Percentiles rank a stretch among this genome's conserved stretches.
phyloP scores from a whole-genome alignment of 2,797 vertebrate species.

The Dendrocincla tyrannina region DNA sequence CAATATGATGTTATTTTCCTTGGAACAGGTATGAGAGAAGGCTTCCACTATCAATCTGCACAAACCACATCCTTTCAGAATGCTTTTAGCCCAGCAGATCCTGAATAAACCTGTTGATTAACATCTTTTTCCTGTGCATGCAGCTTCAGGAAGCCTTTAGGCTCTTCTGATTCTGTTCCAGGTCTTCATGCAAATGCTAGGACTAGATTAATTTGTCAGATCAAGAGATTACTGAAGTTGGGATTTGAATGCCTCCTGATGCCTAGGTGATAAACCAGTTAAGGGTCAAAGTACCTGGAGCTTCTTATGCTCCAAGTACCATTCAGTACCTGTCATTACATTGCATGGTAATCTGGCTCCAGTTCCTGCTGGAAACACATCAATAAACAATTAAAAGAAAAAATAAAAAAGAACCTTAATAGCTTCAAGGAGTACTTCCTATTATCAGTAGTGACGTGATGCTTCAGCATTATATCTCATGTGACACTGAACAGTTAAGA shows the following conservation, averaged over 20 bases:
- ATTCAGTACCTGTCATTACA: background rate
- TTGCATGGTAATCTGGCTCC: background rate
- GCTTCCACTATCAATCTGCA: background rate
- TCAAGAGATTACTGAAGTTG: background rate
- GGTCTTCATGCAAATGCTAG: background rate
- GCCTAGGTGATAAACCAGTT: background rate
- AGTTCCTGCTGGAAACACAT: background rate
- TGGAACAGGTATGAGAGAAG: slow-evolving; percentile 86
- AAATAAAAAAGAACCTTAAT: background rate
- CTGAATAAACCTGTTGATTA: background rate
- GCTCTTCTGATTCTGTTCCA: background rate
- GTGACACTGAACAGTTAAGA: background rate
- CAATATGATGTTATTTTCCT: slow-evolving; percentile 97
- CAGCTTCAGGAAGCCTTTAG: background rate
- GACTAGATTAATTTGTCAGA: background rate
- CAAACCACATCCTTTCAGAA: background rate
- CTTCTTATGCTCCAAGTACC: background rate
- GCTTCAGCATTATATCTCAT: background rate
- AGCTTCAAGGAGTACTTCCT: background rate
- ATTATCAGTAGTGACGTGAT: background rate
- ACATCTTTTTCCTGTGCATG: fast-evolving
- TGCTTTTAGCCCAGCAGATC: background rate
- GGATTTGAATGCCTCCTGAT: background rate
- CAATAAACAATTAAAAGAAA: background rate
- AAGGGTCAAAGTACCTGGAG: background rate